Evolutionary conservation across 2,113 vertebrate species (phyloP).

Genomic region (Psettodes erumei): DNA sequence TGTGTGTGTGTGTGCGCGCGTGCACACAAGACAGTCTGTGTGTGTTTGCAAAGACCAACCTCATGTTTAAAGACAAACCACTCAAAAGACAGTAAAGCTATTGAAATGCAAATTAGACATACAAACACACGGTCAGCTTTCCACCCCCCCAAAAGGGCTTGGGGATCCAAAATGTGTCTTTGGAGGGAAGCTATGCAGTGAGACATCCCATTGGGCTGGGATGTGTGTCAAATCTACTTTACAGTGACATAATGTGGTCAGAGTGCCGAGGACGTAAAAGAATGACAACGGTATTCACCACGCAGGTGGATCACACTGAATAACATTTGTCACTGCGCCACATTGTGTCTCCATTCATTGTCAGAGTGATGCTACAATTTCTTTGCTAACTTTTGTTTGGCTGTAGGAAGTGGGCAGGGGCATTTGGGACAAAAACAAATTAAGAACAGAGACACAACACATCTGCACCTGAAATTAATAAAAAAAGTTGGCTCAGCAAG

Average conservation of each 20-base stretch:
- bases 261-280: constrained; percentile 36
- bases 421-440: constrained; percentile 66
- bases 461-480: constrained; percentile 4
- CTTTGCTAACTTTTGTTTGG: constrained; percentile 64
- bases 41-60: constrained; percentile 63
- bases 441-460: constrained; percentile 60
- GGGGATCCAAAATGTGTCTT: constrained; percentile 57
- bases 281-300: constrained; percentile 41
- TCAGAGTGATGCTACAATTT: constrained; percentile 34
- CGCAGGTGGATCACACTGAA: constrained; percentile 39
- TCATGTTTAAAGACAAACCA: constrained; percentile 75
- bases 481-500: constrained; percentile 1
- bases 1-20: constrained; percentile 37
- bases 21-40: constrained; percentile 39
- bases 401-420: constrained; percentile 60
- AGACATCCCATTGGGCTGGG: constrained; percentile 50
- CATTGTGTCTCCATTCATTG: constrained; percentile 38
- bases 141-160: constrained; percentile 51
- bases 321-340: constrained; percentile 40
- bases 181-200: constrained; percentile 44
- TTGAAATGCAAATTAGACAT: constrained; percentile 75
- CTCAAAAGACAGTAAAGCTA: constrained; percentile 69
- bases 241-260: constrained; percentile 58
- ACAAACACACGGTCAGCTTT: constrained; percentile 69
- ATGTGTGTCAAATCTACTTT: constrained; percentile 68